These are phyloP conservation scores for Oedothorax gibbosus DNA, from an alignment of 1,140 invertebrate species.

Conservation along the genomic window DNA sequence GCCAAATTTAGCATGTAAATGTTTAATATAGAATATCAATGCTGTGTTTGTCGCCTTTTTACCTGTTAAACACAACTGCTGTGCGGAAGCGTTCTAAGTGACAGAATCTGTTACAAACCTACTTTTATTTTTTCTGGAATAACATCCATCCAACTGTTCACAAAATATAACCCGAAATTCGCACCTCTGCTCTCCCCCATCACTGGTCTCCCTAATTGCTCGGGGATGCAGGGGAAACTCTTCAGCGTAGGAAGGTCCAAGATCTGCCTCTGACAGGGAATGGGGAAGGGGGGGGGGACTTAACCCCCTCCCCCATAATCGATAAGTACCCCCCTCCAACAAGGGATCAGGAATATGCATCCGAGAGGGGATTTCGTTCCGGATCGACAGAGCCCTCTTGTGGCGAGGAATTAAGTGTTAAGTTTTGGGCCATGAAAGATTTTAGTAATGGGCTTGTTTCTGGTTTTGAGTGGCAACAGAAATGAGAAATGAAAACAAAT, in stretches of 20 bases:
- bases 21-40: too few relatives aligned
- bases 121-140: too few relatives aligned
- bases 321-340: constrained; percentile 1
- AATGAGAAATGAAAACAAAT: too few relatives aligned
- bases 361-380: background rate
- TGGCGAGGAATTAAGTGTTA: constrained; percentile 5
- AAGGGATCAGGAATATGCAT: background rate
- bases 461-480: too few relatives aligned
- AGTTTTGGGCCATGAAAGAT: constrained; percentile 1
- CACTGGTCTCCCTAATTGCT: background rate
- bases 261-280: constrained; percentile 19
- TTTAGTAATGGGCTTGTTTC: background rate
- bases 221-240: background rate
- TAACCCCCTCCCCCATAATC: background rate
- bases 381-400: constrained; percentile 19
- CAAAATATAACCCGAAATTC: background rate
- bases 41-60: too few relatives aligned
- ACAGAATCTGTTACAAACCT: too few relatives aligned
- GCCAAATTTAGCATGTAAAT: too few relatives aligned
- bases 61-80: too few relatives aligned
- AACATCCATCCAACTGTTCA: too few relatives aligned
- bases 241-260: background rate
- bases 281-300: background rate
- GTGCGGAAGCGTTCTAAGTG: too few relatives aligned
- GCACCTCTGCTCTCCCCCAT: background rate